Percentiles rank a stretch among this genome's conserved stretches.
phyloP scores from a whole-genome alignment of 1,140 invertebrate genomes.

The Drosophila sp. region DNA sequence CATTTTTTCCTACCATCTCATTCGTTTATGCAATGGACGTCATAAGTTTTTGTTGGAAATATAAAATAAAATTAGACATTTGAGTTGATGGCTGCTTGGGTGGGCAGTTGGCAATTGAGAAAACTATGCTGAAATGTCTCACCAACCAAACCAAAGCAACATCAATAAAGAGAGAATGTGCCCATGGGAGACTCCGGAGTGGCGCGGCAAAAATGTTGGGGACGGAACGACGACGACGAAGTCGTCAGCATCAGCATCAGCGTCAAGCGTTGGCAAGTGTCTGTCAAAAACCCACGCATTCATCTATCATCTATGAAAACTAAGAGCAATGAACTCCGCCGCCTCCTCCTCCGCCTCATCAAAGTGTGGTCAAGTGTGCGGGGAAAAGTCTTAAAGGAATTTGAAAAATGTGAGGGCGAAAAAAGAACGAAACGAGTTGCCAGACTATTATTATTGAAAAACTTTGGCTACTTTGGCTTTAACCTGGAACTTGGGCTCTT shows the following conservation, averaged over 20 bases:
- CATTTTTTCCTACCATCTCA: background rate
- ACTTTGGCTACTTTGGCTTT: background rate
- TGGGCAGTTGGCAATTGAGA: slow-evolving; percentile 39
- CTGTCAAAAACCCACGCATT: slow-evolving; percentile 68
- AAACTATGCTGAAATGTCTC: slow-evolving; percentile 33
- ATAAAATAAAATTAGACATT: slow-evolving; percentile 40
- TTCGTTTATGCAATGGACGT: slow-evolving; percentile 52
- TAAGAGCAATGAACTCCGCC: slow-evolving; percentile 51
- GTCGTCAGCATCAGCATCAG: slow-evolving; percentile 16
- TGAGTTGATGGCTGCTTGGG: slow-evolving; percentile 32
- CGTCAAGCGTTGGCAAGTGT: slow-evolving; percentile 45
- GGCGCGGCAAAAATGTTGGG: background rate
- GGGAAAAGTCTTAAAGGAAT: slow-evolving; percentile 15
- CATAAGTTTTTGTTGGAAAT: slow-evolving; percentile 44
- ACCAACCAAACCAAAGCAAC: slow-evolving; percentile 10
- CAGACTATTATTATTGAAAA: background rate
- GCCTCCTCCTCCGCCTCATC: background rate
- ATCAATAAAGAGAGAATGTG: slow-evolving; percentile 6
- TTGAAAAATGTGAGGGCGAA: background rate
- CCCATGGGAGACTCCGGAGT: background rate
- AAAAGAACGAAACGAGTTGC: background rate
- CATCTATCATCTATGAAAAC: slow-evolving; percentile 26
- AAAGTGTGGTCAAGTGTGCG: too few species aligned
- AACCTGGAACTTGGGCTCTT: too few species aligned
- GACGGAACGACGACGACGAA: background rate